A percentile compares a stretch with the other conserved stretches of the same genome.
Conservation (phyloP, 53 echinoderm and acorn worm genomes). For the Glandiceps talaboti region DNA sequence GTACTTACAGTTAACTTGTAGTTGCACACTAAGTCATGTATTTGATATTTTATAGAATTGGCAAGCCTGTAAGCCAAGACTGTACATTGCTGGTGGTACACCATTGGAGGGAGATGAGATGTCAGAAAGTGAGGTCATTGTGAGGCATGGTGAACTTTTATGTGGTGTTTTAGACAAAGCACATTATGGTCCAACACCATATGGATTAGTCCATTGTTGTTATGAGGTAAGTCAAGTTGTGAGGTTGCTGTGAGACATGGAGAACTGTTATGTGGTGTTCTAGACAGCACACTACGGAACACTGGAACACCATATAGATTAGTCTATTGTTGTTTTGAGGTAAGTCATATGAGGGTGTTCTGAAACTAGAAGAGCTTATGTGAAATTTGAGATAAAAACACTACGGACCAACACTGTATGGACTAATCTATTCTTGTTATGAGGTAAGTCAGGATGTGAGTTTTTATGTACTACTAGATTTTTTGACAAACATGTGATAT, state of each 20-base stretch:
- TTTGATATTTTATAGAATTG: conserved; percentile 39
- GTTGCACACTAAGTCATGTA: no score
- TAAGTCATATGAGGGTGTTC: no score
- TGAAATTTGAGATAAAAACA: no score
- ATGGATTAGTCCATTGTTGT: conserved; percentile 83
- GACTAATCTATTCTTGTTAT: not conserved
- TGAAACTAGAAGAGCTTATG: no score
- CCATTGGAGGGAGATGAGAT: conserved; percentile 43
- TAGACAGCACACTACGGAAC: no score
- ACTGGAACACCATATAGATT: not conserved
- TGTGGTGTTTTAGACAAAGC: conserved; percentile 92
- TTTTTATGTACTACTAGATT: not conserved
- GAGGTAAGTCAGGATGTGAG: not conserved
- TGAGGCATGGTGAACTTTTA: conserved; percentile 73
- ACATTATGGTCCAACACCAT: conserved; percentile 89
- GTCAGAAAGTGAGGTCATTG: conserved; percentile 81
- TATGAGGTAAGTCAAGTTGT: conserved; percentile 61
- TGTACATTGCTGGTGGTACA: conserved; percentile 33
- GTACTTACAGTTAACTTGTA: no score
- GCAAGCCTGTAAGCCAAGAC: conserved; percentile 13
- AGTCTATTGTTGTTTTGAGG: not conserved
- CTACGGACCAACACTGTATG: no score
- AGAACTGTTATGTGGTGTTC: not conserved
- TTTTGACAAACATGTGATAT: no score
- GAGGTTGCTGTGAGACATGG: no score